Evolutionary conservation across 2,888 invertebrate species (phyloP).

Genomic region (Drosophila colorata): DNA sequence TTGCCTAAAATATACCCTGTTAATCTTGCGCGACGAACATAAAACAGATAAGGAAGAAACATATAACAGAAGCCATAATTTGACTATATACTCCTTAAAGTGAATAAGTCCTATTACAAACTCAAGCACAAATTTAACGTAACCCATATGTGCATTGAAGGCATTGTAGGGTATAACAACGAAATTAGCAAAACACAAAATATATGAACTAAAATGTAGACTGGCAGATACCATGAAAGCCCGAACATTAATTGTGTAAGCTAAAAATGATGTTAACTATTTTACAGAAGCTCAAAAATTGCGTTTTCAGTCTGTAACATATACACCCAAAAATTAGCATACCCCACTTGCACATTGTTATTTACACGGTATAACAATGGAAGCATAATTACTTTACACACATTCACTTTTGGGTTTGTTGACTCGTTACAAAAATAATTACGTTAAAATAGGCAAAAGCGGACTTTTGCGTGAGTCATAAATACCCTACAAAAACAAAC

Average conservation of each 20-base stretch:
- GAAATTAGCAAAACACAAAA: too few species aligned
- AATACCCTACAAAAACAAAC: constrained; percentile 7
- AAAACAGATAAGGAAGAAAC: too few species aligned
- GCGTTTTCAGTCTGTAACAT: too few species aligned
- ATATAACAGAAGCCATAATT: too few species aligned
- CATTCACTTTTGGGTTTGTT: constrained; percentile 36
- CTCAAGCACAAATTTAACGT: too few species aligned
- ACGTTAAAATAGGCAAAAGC: constrained; percentile 8
- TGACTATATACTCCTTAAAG: neutral
- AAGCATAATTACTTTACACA: neutral
- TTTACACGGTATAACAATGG: constrained; percentile 14
- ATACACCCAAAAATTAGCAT: too few species aligned
- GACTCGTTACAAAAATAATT: constrained; percentile 10
- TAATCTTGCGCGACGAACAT: neutral
- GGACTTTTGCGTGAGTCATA: constrained; percentile 43
- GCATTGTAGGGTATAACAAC: too few species aligned
- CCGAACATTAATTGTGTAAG: too few species aligned
- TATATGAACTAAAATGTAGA: too few species aligned
- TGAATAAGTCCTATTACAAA: neutral
- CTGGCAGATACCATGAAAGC: too few species aligned
- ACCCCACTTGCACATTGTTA: neutral
- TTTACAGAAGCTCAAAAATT: too few species aligned
- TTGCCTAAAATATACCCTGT: neutral
- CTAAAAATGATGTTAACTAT: too few species aligned
- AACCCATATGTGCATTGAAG: neutral